Evolutionary conservation across 2,113 vertebrate species (phyloP).

Genomic region (Fregetta grallaria): DNA sequence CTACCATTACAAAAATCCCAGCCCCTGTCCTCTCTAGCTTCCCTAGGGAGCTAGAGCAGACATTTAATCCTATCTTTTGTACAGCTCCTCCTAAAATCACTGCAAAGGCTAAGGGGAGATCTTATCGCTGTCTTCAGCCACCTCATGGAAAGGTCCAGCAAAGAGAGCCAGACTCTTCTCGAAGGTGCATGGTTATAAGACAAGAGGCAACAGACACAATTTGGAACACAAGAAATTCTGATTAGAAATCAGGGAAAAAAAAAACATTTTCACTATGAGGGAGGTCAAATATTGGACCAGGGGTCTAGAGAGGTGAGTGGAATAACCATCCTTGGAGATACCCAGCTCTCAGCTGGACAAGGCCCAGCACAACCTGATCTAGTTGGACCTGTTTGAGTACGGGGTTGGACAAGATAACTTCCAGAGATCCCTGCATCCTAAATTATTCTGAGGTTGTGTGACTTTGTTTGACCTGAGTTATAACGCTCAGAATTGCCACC

Average conservation of each 20-base stretch:
- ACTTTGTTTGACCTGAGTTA: not conserved
- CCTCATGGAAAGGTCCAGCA: not conserved
- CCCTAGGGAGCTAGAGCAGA: not conserved
- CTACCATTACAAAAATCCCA: conserved; percentile 10
- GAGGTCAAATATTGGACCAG: not conserved
- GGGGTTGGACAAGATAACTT: not conserved
- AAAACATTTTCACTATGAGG: not conserved
- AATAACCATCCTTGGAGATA: not conserved
- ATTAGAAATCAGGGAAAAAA: not conserved
- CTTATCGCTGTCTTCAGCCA: not conserved
- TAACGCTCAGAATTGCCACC: not conserved
- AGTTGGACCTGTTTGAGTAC: not conserved
- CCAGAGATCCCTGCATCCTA: not conserved
- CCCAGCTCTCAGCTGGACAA: not conserved
- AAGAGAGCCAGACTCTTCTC: not conserved
- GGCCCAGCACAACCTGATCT: not conserved
- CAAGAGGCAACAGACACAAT: not conserved
- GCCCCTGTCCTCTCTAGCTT: not conserved
- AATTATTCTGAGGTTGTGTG: not conserved
- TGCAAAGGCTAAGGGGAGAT: not conserved
- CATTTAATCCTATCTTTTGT: not conserved
- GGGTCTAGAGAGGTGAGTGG: not conserved
- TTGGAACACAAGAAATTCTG: not conserved
- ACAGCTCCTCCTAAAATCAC: not conserved
- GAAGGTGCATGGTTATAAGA: not conserved